Base-by-base conservation (phyloP, 1,140 invertebrate species). In the Anadara kagoshimensis region DNA sequence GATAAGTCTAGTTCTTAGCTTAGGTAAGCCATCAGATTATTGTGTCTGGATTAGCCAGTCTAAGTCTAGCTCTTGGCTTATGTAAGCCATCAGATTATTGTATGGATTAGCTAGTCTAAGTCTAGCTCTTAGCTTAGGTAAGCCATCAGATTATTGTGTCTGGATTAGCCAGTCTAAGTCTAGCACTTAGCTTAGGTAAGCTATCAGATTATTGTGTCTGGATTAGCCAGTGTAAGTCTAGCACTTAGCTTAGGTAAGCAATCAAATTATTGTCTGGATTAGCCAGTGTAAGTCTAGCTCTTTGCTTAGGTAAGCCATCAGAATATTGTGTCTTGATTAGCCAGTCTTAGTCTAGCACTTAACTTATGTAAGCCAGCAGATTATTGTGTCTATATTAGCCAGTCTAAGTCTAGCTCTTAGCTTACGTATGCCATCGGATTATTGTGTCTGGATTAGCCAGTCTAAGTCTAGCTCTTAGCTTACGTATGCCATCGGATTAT, bases 231-330 rank as follows among this genome's bases (percentile, higher is more conserved):
- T 59, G 79, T 89, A 1, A 89, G 87, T 73, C 78, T 88, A 29
- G 86, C 84, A 36, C 78, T 88, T 5, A 88, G 87, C 80, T 71
- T 88, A 70, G 86, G 87, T 89, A 79, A 74, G 71, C 4, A n/a
- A 64, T 29, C 14, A 24, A 0, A 20, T n/a, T 1, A 63, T 82
- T 7, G 74, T 51, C 77, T 0, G 76, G 78, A 5, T 73, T 84
- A 73, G 76, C 81, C 11, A 81, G 73, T 59, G 79, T 89, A 1
- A 89, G 87, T 73, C 78, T 88, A 29, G 86, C 84, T 26, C 78
- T 88, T 5, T 87, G 87, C 80, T 71, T 88, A 70, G 86, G 87
- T 89, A 79, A 74, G 71, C 4, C 26, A 64, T 16, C 24, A 36
- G 57, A 43, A 16, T 20, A 36, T 51, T 49, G 16, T n/a, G n/a